Evolutionary conservation across 2,888 invertebrate species (phyloP), one percentile per base, ranked within the genome.

Genomic region (Eupsilia transversa): DNA sequence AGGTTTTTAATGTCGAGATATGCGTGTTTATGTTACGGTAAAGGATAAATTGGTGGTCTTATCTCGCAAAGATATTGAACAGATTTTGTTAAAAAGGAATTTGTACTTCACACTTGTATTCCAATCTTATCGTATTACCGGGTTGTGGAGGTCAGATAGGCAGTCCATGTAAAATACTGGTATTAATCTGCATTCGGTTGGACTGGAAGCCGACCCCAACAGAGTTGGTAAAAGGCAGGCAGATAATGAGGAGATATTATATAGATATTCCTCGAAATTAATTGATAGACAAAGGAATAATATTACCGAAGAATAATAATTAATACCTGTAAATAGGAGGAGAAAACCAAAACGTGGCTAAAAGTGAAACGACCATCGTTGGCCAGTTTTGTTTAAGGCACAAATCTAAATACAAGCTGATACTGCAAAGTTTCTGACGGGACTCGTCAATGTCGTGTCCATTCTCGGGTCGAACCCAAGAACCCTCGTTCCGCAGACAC

Each of bases 1-100:
- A 33, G 10, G 23, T 41, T 72, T 73, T 72, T 57, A 77, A 63
- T 72, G 73, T 23, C 30, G 14, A 49, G 76, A 76, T 77, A 63
- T 43, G 80, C 38, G 33, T 72, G 60, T 61, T 79, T 80, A 77
- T 49, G 61, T 7, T 17, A 54, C 46, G 46, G 46, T 56, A 30
- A 49, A 56, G 33, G 60, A 56, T 76, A 38, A 52, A 60, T 70
- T 60, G 59, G 35, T 54, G 35, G 17, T 60, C 12, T 27, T 59
- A 59, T 67, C 57, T 78, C 20, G 14, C 10, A 3, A 30, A 59
- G 33, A 41, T 78, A 35, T 52, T 30, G 17, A 77, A 49, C 1
- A 33, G 17, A 74, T 74, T 43, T 27, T 20, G 14, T 63, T 7
- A 23, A 43, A 63, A 64, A 10, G 38, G 49, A n/a, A 49, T 46